phyloP scores from a whole-genome alignment of 2,113 vertebrate species.

The Mirounga angustirostris region DNA sequence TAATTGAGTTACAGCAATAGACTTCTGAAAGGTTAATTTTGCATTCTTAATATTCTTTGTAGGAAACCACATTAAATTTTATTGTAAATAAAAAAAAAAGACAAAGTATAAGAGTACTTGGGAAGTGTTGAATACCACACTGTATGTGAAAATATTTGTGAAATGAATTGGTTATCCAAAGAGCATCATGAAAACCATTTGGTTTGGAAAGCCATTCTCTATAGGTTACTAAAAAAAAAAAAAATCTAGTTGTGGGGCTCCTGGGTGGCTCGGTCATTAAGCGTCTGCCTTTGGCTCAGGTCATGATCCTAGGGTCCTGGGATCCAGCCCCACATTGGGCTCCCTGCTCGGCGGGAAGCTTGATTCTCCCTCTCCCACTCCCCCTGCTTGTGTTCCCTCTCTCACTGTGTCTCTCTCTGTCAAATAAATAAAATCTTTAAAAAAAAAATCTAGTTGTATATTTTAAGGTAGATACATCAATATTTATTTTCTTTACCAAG shows the following conservation, averaged over 20 bases:
- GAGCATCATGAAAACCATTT: not conserved
- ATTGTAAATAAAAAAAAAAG: not conserved
- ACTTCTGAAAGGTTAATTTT: not conserved
- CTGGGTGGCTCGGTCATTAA: too few species aligned
- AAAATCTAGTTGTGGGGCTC: too few species aligned
- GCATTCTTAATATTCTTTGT: not conserved
- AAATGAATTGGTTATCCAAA: not conserved
- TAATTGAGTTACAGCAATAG: not conserved
- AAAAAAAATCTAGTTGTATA: not conserved
- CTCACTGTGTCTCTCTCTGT: too few species aligned
- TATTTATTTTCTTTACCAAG: not conserved
- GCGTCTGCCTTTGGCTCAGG: too few species aligned
- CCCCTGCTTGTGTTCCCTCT: too few species aligned
- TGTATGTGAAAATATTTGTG: not conserved
- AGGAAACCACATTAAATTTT: not conserved
- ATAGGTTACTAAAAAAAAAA: not conserved
- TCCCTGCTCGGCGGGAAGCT: too few species aligned
- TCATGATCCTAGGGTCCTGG: too few species aligned
- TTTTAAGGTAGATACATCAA: not conserved
- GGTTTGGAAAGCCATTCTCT: not conserved
- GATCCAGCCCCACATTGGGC: too few species aligned
- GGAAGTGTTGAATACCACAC: not conserved
- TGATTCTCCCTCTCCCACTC: too few species aligned
- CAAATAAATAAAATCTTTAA: too few species aligned
- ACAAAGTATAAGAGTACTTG: not conserved